Percentiles rank a stretch among this genome's conserved stretches.
Conservation (phyloP, 2,888 invertebrate genomes). For the Charanyca ferruginea region DNA sequence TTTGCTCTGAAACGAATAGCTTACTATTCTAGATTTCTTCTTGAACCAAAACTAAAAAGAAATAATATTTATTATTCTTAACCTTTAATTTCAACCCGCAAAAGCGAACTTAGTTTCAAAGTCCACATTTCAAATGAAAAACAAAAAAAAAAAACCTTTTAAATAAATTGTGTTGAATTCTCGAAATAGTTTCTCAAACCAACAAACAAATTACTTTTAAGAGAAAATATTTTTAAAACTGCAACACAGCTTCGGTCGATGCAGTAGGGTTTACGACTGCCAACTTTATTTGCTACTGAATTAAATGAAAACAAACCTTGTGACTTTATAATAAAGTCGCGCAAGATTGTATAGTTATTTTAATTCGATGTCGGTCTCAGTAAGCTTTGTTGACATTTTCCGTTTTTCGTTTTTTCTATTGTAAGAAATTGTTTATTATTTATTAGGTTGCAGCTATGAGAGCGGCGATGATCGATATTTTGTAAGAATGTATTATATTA, state of each 20-base stretch:
- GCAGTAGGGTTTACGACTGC: constrained; percentile 63
- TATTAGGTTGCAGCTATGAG: constrained; percentile 57
- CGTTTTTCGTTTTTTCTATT: constrained; percentile 81
- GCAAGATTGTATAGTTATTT: constrained; percentile 29
- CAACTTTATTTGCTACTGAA: constrained; percentile 9
- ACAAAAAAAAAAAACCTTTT: constrained; percentile 8
- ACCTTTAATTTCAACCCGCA: neutral
- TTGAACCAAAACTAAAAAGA: neutral
- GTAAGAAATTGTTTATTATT: constrained; percentile 72
- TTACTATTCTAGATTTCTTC: constrained; percentile 1
- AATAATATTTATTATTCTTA: neutral
- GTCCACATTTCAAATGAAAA: constrained; percentile 15
- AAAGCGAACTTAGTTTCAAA: neutral
- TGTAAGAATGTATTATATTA: constrained; percentile 17
- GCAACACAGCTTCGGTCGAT: constrained; percentile 65
- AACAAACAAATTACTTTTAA: constrained; percentile 78
- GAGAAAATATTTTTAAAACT: constrained; percentile 75
- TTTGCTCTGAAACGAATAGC: neutral
- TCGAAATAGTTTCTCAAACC: constrained; percentile 64
- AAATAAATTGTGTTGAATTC: constrained; percentile 53
- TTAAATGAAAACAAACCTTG: constrained; percentile 34
- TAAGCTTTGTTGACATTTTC: constrained; percentile 79
- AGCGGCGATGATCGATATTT: constrained; percentile 42
- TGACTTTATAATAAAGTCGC: neutral
- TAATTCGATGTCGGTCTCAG: constrained; percentile 64